Base-by-base conservation (phyloP, 1,140 invertebrate species). In the Tetramorium parvispinum region DNA sequence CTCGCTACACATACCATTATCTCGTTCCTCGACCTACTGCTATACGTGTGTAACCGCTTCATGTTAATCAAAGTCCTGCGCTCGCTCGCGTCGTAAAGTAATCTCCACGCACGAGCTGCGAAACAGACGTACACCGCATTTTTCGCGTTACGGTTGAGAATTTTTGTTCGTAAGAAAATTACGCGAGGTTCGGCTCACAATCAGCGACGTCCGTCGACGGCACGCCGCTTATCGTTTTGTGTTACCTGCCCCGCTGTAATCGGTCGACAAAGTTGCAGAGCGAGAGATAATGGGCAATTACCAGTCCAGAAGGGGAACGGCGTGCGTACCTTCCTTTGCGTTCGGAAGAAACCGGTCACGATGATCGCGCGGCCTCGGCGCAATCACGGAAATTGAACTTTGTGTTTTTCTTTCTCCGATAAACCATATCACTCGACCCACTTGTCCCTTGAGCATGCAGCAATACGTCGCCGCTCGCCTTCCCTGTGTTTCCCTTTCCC, bases 331-430 rank as follows among this genome's bases (percentile, higher is more conserved):
- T 82, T 82, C 66, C 40, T 46, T 57, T 11, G 66, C 51, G 79
- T 83, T 83, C 27, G 68, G 68, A 32, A 40, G 68, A 73, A 83
- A 83, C 79, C 79, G 79, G 79, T 83, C 79, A 27, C 59, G 63
- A 81, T 55, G 49, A 70, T 81, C 49, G 46, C 78, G n/a, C 27
- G 8, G 24, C 13, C 13, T 16, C 53, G n/a, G n/a, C 79, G 68
- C 53, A 37, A 83, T 83, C 53, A 73, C 53, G 40, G 43, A 73
- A 83, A 83, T 81, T 83, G 68, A 71, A 37, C 53, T 49, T 37
- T 83, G 4, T 7, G 11, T 21, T 13, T 68, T 53, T 65, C 11
- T 65, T 21, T n/a, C 32, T 7, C 8, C 27, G 79, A 83, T 83
- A 83, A 59, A 24, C 13, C 61, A 46, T 79, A 79, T 70, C 78